These are phyloP conservation scores for Fregetta grallaria DNA, from an alignment of 2,113 vertebrate species.

Conservation along the genomic window DNA sequence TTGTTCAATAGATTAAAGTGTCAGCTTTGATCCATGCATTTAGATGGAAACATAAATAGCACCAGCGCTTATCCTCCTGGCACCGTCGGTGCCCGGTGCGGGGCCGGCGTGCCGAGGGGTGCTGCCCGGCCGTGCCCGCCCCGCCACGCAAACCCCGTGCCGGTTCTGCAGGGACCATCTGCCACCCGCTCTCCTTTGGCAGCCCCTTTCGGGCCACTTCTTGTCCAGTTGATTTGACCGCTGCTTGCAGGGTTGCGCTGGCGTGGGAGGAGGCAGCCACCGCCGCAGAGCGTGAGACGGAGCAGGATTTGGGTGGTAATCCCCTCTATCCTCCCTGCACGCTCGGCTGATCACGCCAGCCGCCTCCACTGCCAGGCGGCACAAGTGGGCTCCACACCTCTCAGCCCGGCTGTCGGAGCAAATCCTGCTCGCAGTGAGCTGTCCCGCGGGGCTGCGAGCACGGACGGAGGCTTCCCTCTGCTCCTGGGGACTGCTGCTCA, in stretches of 20 bases:
- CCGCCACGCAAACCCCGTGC: neutral
- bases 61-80: neutral
- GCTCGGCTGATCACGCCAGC: neutral
- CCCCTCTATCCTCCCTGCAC: neutral
- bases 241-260: neutral
- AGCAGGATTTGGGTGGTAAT: neutral
- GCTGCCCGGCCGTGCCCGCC: neutral
- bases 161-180: neutral
- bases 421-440: neutral
- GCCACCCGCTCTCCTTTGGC: neutral
- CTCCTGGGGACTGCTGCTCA: neutral
- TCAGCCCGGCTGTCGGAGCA: neutral
- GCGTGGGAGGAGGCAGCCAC: neutral
- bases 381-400: neutral
- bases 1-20: constrained; percentile 72
- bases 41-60: constrained; percentile 63
- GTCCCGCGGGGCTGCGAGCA: too few species aligned
- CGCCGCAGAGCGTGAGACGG: neutral
- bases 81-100: neutral
- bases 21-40: constrained; percentile 70
- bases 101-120: neutral
- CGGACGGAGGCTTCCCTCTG: neutral
- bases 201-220: neutral
- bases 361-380: neutral
- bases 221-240: neutral